phyloP scores from a whole-genome alignment of 2,113 vertebrate genomes.

The Cyanoliseus patagonus region DNA sequence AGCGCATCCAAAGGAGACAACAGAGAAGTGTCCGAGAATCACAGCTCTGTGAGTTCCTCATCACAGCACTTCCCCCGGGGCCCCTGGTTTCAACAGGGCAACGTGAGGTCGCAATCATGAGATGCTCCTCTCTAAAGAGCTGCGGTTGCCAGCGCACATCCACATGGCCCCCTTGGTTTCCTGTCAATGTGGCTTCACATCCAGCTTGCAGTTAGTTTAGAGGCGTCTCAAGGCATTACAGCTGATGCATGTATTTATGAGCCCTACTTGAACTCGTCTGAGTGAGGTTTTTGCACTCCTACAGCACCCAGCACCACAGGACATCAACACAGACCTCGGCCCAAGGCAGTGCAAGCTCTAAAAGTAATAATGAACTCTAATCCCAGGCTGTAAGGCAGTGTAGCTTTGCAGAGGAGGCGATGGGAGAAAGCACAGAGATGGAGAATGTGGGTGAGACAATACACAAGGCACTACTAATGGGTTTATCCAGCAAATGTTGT shows the following conservation, averaged over 20 bases:
- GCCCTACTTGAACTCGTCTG: neutral
- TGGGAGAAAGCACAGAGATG: neutral
- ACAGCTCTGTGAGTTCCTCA: neutral
- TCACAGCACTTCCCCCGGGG: neutral
- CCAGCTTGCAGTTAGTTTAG: neutral
- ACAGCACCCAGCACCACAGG: neutral
- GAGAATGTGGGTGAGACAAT: slow-evolving; percentile 4
- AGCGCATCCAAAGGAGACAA: neutral
- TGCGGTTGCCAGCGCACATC: neutral
- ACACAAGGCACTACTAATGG: slow-evolving; percentile 7
- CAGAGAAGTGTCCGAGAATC: neutral
- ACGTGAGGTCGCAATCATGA: neutral
- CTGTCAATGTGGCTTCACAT: neutral
- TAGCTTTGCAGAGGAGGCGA: neutral
- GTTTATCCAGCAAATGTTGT: neutral
- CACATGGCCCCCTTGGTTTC: neutral
- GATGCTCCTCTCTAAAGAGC: neutral
- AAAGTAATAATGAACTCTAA: neutral
- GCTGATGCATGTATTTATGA: slow-evolving; percentile 2
- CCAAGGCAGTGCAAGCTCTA: neutral
- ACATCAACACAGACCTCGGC: neutral
- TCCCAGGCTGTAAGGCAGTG: neutral
- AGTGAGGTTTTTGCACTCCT: neutral
- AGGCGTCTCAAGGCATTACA: neutral
- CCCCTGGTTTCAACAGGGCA: neutral